Base-by-base conservation (phyloP, 2,888 invertebrate species). In the Drosophila heteroneura region DNA sequence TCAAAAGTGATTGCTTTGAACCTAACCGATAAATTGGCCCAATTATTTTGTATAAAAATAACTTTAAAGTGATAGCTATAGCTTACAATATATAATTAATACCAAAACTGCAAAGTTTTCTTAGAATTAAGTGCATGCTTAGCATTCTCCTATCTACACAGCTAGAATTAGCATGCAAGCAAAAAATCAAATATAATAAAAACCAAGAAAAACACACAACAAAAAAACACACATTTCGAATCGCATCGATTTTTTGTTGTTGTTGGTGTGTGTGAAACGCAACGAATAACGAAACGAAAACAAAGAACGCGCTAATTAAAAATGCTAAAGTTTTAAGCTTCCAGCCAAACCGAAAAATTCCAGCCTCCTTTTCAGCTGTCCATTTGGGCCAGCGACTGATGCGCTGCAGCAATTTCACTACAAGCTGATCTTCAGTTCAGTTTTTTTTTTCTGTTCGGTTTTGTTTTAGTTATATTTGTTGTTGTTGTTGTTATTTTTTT, bases 261-360 rank as follows among this genome's bases (percentile, higher is more conserved):
- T n/a, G 47, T 16, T 22, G 39, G 53, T 61, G 54, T 71, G 72
- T 71, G 63, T 71, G 74, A 82, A 83, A 83, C 82, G 90, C 84
- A 89, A 87, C 92, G 92, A 93, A 92, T 81, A 89, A 85, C 79
- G 83, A 90, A 91, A 86, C 88, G 92, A 93, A 93, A 93, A 92
- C 92, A 92, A 89, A 93, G 90, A 83, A 90, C 88, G 92, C 93
- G 92, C 93, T 93, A 93, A 93, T 93, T 93, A 93, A 93, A 92
- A 93, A 92, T 91, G 92, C 88, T 91, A 86, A 85, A 91, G 82
- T 89, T 81, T 92, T 83, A 88, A 88, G 86, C 89, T 80, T 76
- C 87, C 81, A 81, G 63, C 71, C 59, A 70, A 67, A 69, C 75
- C 70, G 4, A 68, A 74, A 81, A 81, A 90, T 87, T 82, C 88